Base-by-base conservation (phyloP, 1,140 invertebrate species). In the Whitmania pigra region DNA sequence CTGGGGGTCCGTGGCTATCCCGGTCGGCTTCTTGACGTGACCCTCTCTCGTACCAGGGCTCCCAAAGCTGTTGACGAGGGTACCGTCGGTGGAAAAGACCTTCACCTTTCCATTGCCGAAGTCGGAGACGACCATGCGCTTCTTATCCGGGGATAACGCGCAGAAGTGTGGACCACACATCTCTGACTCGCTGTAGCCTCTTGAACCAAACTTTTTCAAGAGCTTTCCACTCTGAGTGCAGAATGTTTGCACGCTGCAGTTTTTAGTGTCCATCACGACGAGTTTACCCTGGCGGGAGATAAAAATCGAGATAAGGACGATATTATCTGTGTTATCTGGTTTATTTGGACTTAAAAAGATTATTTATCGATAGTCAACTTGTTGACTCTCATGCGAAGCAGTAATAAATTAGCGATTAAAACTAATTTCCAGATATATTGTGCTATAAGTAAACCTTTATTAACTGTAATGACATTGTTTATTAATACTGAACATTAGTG, bases 121-220 rank as follows among this genome's bases (percentile, higher is more conserved):
- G 29, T 63, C 57, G 6, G 57, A 25, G 15, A 63, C 11, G 22
- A 63, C 18, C 22, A 63, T 2, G 3, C 29, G 57, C 22, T 63
- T 63, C 29, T 63, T 31, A 31, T 63, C 57, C 22, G 22, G 22
- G 20, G 57, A 6, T 1, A 63, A 20, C 1, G 57, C 3, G 20
- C 57, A 63, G 57, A 63, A 63, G 29, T 63, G 57, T 7, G 57
- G 57, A 11, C 57, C 29, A 18, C 57, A 63, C 22, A 63, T 22
- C 22, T 63, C 57, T 0, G 22, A 22, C 6, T 63, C 57, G 22
- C 57, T n/a, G 57, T 63, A 63, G 57, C 57, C 57, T 31, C 29
- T 22, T 7, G 29, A 25, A 20, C 57, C 57, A 15, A 63, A 63
- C 11, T 13, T 22, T 22, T 25, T 25, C 29, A 31, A 25, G 29